These are phyloP conservation scores for Progne subis DNA, from an alignment of 2,113 vertebrate genomes.

Conservation along the genomic window DNA sequence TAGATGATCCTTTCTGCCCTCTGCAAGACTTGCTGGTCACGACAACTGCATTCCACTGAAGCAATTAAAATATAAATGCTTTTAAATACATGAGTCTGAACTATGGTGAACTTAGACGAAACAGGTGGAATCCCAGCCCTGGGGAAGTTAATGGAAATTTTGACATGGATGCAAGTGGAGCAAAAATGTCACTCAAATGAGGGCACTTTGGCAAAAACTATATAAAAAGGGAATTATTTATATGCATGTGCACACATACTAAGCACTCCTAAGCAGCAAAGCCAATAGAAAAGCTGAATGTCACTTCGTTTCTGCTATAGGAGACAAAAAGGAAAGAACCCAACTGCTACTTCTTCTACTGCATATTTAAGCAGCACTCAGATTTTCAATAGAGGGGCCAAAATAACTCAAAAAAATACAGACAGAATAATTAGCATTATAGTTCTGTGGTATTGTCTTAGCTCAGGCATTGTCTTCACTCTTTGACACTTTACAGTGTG, in stretches of 20 bases:
- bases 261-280: background rate
- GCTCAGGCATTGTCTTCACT: background rate
- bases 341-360: background rate
- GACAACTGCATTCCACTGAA: slow-evolving; percentile 7
- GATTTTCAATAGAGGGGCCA: background rate
- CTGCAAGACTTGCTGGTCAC: background rate
- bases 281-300: background rate
- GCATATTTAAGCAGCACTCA: background rate
- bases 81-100: slow-evolving; percentile 1
- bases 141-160: background rate
- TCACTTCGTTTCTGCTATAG: background rate
- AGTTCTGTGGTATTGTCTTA: background rate
- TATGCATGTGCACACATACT: background rate
- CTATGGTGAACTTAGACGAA: background rate
- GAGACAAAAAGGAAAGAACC: background rate
- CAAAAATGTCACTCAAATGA: slow-evolving; percentile 27
- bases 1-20: slow-evolving; percentile 45
- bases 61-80: slow-evolving; percentile 45
- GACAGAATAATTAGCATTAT: background rate
- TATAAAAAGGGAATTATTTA: background rate
- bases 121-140: background rate
- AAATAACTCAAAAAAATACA: background rate
- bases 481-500: background rate
- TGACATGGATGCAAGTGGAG: background rate
- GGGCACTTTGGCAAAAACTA: background rate